Conservation (phyloP, 2,888 invertebrate genomes). For the Alloplasta piceator region DNA sequence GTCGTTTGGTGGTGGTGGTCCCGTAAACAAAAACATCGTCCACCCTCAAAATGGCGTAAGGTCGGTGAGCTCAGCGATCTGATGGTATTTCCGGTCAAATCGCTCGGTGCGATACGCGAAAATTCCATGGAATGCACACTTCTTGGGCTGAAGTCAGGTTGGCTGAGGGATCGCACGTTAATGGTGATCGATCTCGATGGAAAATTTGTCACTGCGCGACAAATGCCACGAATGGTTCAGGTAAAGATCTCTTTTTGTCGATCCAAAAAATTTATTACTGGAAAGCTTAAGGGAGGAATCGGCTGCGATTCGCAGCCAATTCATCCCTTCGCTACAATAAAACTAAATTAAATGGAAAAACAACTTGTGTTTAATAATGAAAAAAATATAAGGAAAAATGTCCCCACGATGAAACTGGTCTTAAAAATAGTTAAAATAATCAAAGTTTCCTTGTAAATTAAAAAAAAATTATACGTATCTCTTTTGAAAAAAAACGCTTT, state of each 20-base stretch:
- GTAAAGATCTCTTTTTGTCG: constrained; percentile 64
- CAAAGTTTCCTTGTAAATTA: too few species aligned
- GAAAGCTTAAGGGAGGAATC: too few species aligned
- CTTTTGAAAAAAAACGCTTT: too few species aligned
- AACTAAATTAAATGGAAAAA: too few species aligned
- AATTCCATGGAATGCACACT: constrained; percentile 84
- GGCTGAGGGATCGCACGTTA: constrained; percentile 86
- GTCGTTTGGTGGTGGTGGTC: constrained; percentile 75
- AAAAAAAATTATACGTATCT: too few species aligned
- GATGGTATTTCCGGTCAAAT: constrained; percentile 86
- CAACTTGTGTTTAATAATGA: too few species aligned
- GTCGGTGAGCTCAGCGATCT: constrained; percentile 86
- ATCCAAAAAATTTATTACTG: background rate
- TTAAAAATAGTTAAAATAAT: too few species aligned
- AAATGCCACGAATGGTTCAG: constrained; percentile 85
- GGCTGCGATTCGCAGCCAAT: too few species aligned
- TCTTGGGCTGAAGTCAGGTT: constrained; percentile 85
- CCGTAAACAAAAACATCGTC: constrained; percentile 69
- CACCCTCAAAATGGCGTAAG: constrained; percentile 85
- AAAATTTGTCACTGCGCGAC: constrained; percentile 86
- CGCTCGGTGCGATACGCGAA: constrained; percentile 84
- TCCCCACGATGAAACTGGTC: too few species aligned
- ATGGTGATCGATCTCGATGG: constrained; percentile 86
- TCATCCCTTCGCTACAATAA: too few species aligned
- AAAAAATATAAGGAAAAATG: too few species aligned